A percentile compares a stretch with the other conserved stretches of the same genome.
These are phyloP conservation scores for Lordiphosa fenestrarum DNA, from an alignment of 2,888 invertebrate species.

Conservation along the genomic window DNA sequence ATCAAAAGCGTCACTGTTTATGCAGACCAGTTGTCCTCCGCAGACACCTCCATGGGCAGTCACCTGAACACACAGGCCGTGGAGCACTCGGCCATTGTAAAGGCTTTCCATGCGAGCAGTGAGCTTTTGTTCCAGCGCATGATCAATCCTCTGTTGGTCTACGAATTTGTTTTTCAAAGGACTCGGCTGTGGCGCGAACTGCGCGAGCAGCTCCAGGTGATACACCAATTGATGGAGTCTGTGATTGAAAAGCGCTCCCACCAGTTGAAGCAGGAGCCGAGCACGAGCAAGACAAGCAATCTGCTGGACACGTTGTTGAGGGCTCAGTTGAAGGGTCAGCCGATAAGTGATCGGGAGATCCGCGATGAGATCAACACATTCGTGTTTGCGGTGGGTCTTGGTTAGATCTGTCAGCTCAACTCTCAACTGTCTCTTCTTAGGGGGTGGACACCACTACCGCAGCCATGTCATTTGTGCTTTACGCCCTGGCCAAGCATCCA, in stretches of 20 bases:
- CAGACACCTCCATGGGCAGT: constrained; percentile 93
- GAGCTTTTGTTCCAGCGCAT: constrained; percentile 76
- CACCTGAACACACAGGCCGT: constrained; percentile 58
- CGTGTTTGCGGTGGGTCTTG: constrained; percentile 77
- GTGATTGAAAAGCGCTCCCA: constrained; percentile 63
- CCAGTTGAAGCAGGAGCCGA: constrained; percentile 11
- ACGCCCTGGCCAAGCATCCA: constrained; percentile 80
- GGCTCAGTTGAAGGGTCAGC: constrained; percentile 81
- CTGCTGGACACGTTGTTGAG: constrained; percentile 85
- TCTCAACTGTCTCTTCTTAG: constrained; percentile 58
- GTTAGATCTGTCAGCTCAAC: not conserved
- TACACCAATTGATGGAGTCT: constrained; percentile 69
- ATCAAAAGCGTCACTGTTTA: too few relatives aligned
- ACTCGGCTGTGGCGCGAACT: constrained; percentile 62
- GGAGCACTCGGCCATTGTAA: constrained; percentile 84
- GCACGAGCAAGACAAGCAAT: constrained; percentile 22
- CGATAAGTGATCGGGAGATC: constrained; percentile 82
- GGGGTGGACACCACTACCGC: constrained; percentile 82
- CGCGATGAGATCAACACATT: constrained; percentile 83
- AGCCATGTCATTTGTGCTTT: constrained; percentile 81
- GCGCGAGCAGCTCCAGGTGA: constrained; percentile 47
- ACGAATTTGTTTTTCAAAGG: constrained; percentile 71
- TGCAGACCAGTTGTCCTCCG: constrained; percentile 66
- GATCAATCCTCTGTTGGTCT: constrained; percentile 75
- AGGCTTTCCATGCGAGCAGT: constrained; percentile 83